These are phyloP conservation scores for Numenius arquata DNA, from an alignment of 2,113 vertebrate genomes.

Conservation along the genomic window DNA sequence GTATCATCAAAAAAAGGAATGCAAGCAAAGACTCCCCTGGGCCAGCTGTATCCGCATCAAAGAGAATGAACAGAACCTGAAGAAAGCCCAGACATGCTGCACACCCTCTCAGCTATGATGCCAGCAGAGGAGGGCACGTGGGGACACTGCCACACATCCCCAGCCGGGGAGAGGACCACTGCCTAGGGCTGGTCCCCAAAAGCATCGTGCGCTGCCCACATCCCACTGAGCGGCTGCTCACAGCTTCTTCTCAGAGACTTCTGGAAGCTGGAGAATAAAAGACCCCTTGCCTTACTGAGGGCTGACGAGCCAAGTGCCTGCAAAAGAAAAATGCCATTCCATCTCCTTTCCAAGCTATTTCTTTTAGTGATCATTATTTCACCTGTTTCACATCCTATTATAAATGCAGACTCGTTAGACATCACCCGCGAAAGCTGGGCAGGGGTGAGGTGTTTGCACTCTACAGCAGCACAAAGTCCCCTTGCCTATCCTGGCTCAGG, in stretches of 20 bases:
- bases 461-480: not conserved
- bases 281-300: not conserved
- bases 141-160: not conserved
- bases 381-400: not conserved
- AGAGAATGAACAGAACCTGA: not conserved
- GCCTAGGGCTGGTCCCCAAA: not conserved
- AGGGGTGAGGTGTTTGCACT: not conserved
- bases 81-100: not conserved
- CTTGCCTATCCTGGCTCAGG: not conserved
- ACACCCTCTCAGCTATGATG: not conserved
- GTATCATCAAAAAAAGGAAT: not conserved
- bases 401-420: not conserved
- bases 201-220: not conserved
- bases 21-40: not conserved
- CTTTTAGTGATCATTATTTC: not conserved
- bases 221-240: not conserved
- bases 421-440: not conserved
- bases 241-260: not conserved
- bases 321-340: not conserved
- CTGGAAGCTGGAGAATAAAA: not conserved
- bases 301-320: not conserved
- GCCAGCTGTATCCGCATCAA: not conserved
- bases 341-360: not conserved
- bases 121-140: not conserved
- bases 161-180: not conserved